phyloP scores from a whole-genome alignment of 2,797 vertebrate species.

The Pipistrellus pipistrellus region DNA sequence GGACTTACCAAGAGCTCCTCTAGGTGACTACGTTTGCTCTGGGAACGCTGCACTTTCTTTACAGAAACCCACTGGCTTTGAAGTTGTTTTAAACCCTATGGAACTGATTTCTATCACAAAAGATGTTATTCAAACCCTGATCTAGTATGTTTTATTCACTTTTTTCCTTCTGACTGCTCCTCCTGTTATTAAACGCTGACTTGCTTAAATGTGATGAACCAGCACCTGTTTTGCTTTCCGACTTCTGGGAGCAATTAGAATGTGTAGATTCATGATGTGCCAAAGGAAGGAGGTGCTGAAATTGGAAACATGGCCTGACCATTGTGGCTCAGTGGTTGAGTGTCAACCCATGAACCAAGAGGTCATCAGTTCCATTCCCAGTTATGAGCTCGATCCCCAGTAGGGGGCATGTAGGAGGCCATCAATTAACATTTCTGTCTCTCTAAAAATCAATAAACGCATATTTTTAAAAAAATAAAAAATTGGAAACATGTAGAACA shows the following conservation, averaged over 20 bases:
- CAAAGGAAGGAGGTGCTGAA: background rate
- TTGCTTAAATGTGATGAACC: background rate
- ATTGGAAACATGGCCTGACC: background rate
- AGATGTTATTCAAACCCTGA: background rate
- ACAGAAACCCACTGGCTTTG: background rate
- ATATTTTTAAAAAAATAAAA: no score
- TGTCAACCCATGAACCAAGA: no score
- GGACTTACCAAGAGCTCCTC: background rate
- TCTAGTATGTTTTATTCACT: background rate
- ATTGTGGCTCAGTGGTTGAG: no score
- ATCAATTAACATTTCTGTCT: no score
- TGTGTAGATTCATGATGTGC: background rate
- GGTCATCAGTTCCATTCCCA: no score
- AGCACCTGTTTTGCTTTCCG: background rate
- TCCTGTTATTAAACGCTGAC: background rate
- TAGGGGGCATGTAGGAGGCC: no score
- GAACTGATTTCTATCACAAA: background rate
- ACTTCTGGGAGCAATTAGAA: slow-evolving; percentile 15
- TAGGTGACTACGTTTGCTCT: background rate
- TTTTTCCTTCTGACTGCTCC: background rate
- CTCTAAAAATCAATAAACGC: no score
- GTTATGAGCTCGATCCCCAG: no score
- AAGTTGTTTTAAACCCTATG: background rate
- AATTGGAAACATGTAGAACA: no score
- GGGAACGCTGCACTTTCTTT: background rate